These are phyloP conservation scores for Cromileptes altivelis DNA, from an alignment of 2,113 vertebrate genomes.

Conservation along the genomic window DNA sequence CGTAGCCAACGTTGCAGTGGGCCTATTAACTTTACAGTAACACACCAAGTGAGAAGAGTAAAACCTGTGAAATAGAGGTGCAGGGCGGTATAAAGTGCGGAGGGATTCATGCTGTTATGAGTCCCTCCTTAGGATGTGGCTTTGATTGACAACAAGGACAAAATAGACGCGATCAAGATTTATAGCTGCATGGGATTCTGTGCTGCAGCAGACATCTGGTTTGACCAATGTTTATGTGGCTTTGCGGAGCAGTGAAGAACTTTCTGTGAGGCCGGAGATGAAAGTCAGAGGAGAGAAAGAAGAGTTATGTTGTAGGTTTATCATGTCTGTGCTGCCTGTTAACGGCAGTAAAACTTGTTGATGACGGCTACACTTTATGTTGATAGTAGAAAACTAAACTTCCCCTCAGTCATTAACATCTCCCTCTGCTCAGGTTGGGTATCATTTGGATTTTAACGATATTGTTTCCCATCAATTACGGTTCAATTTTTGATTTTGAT, in stretches of 20 bases:
- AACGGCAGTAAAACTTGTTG: slow-evolving; percentile 2
- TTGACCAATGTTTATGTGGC: slow-evolving; percentile 71
- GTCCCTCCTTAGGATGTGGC: slow-evolving; percentile 66
- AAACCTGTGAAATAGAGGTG: slow-evolving; percentile 65
- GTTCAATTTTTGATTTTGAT: too few species aligned
- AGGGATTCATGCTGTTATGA: slow-evolving; percentile 63
- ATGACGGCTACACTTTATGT: slow-evolving; percentile 21
- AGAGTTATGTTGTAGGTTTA: slow-evolving; percentile 39
- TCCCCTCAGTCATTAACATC: not conserved
- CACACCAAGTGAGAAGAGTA: slow-evolving; percentile 58
- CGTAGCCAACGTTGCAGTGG: slow-evolving; percentile 61
- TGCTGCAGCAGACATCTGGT: slow-evolving; percentile 70
- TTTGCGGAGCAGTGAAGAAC: slow-evolving; percentile 61
- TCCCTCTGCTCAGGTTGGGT: not conserved
- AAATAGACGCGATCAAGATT: slow-evolving; percentile 62
- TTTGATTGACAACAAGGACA: slow-evolving; percentile 74
- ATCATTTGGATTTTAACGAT: too few species aligned
- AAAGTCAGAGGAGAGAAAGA: slow-evolving; percentile 50
- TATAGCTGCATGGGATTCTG: slow-evolving; percentile 59
- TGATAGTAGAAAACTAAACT: not conserved
- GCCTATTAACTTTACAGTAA: slow-evolving; percentile 77
- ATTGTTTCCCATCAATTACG: too few species aligned
- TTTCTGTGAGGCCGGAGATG: slow-evolving; percentile 57
- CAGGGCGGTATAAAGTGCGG: slow-evolving; percentile 49
- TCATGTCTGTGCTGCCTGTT: slow-evolving; percentile 38